These are phyloP conservation scores for Peromyscus leucopus DNA, from an alignment of 2,113 vertebrate genomes.

Conservation along the genomic window DNA sequence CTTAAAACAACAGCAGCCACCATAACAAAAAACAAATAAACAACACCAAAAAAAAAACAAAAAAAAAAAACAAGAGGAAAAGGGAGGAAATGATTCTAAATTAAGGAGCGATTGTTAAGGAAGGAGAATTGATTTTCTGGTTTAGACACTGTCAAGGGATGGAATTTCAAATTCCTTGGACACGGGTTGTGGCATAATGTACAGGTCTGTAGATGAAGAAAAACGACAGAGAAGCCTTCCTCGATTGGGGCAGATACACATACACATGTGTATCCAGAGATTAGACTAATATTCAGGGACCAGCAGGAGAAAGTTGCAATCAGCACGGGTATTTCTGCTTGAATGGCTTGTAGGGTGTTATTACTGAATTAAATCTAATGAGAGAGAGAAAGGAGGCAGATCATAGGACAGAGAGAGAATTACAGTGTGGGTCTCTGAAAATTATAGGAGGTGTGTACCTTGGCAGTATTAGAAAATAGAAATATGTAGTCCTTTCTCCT, in stretches of 20 bases:
- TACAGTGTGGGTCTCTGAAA: conserved; percentile 79
- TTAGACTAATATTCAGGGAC: conserved; percentile 68
- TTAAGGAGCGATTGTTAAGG: background rate
- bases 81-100: background rate
- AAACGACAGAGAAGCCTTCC: background rate
- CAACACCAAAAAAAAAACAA: background rate
- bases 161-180: background rate
- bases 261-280: background rate
- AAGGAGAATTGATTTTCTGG: background rate
- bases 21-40: background rate
- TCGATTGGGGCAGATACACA: background rate
- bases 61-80: background rate
- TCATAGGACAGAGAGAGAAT: conserved; percentile 82
- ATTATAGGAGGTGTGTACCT: conserved; percentile 78
- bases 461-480: conserved; percentile 77
- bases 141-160: background rate
- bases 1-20: background rate
- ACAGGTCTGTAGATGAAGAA: background rate
- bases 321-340: conserved; percentile 82
- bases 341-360: conserved; percentile 78
- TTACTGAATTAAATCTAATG: conserved; percentile 86
- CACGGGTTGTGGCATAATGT: background rate
- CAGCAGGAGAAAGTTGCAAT: conserved; percentile 76
- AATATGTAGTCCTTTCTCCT: conserved; percentile 21
- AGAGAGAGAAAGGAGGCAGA: conserved; percentile 79